Base-by-base conservation (phyloP, 2,888 invertebrate species). In the Oxycera nigricornis region DNA sequence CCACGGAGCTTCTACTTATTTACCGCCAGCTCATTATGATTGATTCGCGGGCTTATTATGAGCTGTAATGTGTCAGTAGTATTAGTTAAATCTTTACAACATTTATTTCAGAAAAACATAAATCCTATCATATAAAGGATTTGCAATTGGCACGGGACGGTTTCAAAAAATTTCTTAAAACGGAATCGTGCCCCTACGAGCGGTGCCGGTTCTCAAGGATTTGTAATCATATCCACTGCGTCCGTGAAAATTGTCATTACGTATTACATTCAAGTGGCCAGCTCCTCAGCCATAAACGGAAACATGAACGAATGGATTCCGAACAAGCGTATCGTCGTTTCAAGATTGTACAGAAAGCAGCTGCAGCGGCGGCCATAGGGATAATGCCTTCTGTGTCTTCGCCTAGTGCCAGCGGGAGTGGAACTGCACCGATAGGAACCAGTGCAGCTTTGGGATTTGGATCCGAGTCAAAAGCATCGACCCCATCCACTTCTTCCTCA, bases 201-300 rank as follows among this genome's bases (percentile, higher is more conserved):
- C 92, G 92, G 79, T 98, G 98, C 83, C 90, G 96, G 74, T 98
- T 97, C 86, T 97, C 97, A 46, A 91, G 94, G 75, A 94, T 96
- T 62, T 96, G 96, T 88, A 98, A 98, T 87, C 98, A 98, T 86
- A 98, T 98, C 79, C 98, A 98, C 86, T 98, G 98, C 87, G 97
- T 98, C 79, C 89, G 98, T 76, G 93, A 94, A 1, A 94, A 94
- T 76, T 98, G 98, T 87, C 94, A 93, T 84, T 98, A 97, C 84
- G 97, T 98, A 2, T 88, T 98, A 77, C 98, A 98, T 83, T 97
- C 97, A 39, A 96, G 96, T 82, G 96, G 97, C 68, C 98, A 98
- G 84, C 91, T 98, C 78, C 95, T 96, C 85, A 96, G 97, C 9
- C 98, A 98, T 86, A 98, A 98, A 86, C 90, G 98, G 73, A 98